Evolutionary conservation across 2,888 invertebrate species (phyloP).

Genomic region (Torymus aiolomorphi): DNA sequence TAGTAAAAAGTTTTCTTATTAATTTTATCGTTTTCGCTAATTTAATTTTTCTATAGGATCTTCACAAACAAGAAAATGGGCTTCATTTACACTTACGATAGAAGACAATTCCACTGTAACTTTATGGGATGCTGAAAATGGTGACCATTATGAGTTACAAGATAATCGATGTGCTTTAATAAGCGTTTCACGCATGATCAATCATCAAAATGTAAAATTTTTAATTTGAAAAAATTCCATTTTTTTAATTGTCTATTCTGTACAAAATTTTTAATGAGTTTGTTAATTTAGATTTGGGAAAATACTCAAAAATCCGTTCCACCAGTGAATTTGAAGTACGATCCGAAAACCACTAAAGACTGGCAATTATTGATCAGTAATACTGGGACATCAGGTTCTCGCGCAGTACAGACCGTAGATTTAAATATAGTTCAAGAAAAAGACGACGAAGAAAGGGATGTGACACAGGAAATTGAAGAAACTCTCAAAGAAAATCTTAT

Average conservation of each 20-base stretch:
- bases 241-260: background rate
- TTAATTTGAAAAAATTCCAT: background rate
- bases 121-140: constrained; percentile 73
- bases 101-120: constrained; percentile 62
- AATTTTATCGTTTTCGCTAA: too few species aligned
- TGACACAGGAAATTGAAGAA: constrained; percentile 65
- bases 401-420: constrained; percentile 66
- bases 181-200: constrained; percentile 69
- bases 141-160: constrained; percentile 67
- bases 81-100: constrained; percentile 70
- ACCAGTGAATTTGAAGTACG: constrained; percentile 68
- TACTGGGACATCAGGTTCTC: constrained; percentile 57
- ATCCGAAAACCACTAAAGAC: constrained; percentile 68
- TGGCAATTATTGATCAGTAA: constrained; percentile 67
- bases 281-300: constrained; percentile 69
- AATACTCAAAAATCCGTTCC: constrained; percentile 69
- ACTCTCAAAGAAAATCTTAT: constrained; percentile 67
- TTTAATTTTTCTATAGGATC: constrained; percentile 63
- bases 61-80: constrained; percentile 71
- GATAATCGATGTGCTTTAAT: constrained; percentile 71
- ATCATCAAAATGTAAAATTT: constrained; percentile 69
- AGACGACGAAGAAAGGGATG: constrained; percentile 60
- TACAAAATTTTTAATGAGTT: background rate
- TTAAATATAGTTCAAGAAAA: constrained; percentile 60
- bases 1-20: too few species aligned